Conservation (phyloP, 2,797 vertebrate genomes). For the Melopsittacus undulatus region DNA sequence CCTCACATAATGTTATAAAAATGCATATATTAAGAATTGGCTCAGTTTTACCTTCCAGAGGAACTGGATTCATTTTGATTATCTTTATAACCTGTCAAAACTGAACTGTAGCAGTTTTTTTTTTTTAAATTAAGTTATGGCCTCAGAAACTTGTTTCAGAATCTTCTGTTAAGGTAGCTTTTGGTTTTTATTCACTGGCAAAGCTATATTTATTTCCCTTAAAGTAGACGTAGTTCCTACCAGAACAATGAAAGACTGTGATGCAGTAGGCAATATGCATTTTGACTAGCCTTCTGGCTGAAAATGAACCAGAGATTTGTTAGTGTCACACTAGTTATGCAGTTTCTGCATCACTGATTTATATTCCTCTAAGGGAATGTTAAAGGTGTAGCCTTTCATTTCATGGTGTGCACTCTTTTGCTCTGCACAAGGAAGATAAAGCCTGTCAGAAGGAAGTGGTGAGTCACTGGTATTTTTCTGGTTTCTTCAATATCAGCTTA, state of each 20-base stretch:
- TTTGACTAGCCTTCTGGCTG: neutral
- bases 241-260: neutral
- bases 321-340: neutral
- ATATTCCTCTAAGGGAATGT: conserved; percentile 1
- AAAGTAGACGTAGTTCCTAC: neutral
- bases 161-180: neutral
- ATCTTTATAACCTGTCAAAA: neutral
- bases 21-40: neutral
- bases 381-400: neutral
- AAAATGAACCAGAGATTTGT: conserved; percentile 9
- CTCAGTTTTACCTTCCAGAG: neutral
- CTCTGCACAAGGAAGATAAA: conserved; percentile 33
- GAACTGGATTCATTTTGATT: neutral
- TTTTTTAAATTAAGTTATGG: neutral
- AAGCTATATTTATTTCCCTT: neutral
- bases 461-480: neutral
- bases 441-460: neutral
- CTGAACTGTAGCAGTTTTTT: neutral
- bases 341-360: neutral
- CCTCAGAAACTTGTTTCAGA: neutral
- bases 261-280: neutral
- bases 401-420: neutral
- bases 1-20: neutral
- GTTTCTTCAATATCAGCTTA: neutral
- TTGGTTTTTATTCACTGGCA: neutral